Conservation (phyloP, 1,140 invertebrate genomes). For the Drosophila triauraria region DNA sequence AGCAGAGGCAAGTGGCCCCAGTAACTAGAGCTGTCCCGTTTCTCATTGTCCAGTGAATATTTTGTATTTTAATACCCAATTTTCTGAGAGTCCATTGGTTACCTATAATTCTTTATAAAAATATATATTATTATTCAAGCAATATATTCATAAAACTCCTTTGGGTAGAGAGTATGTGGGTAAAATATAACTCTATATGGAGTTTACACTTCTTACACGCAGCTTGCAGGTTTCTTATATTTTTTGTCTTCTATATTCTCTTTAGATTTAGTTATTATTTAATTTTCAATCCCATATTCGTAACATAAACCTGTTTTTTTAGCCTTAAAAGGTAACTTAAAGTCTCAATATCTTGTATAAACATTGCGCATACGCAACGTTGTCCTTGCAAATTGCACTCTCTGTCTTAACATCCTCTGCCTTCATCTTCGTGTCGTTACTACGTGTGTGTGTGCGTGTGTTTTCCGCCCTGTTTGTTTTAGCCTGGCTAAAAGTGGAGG, state of each 20-base stretch:
- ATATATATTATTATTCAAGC: background rate
- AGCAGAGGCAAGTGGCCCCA: background rate
- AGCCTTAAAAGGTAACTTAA: background rate
- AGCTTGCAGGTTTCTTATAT: no score
- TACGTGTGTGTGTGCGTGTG: background rate
- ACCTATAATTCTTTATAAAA: background rate
- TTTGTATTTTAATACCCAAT: constrained; percentile 3
- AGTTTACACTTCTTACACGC: no score
- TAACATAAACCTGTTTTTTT: background rate
- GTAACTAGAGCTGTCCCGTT: background rate
- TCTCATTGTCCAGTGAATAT: background rate
- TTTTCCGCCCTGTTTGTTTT: constrained; percentile 29
- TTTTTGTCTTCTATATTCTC: background rate
- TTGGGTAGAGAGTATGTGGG: no score
- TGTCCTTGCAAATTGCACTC: constrained; percentile 39
- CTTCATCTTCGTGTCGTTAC: constrained; percentile 20
- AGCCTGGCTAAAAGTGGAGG: constrained; percentile 44
- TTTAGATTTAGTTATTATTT: background rate
- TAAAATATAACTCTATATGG: no score
- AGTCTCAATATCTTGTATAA: background rate
- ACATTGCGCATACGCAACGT: constrained; percentile 55
- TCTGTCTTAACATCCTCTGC: constrained; percentile 15
- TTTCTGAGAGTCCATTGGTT: background rate
- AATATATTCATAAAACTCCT: background rate
- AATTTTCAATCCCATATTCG: background rate